Percentiles rank a stretch among this genome's conserved stretches.
These are phyloP conservation scores for Poeciliopsis turneri DNA, from an alignment of 2,797 vertebrate genomes.

Conservation along the genomic window DNA sequence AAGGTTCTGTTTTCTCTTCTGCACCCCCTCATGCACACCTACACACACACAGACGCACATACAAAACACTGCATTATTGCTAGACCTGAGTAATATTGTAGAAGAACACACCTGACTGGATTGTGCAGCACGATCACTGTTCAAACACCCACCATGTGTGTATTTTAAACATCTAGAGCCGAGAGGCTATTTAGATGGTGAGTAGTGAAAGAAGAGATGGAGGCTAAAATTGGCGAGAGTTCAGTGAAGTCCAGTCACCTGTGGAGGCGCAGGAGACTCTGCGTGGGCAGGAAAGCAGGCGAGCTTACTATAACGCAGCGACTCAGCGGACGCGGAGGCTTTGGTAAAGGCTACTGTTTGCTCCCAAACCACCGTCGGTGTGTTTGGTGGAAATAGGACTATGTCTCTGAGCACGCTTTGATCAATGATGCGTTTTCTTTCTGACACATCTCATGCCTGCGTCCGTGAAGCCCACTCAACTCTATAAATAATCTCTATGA, in stretches of 20 bases:
- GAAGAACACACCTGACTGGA: slow-evolving; percentile 43
- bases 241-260: slow-evolving; percentile 69
- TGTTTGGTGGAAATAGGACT: slow-evolving; percentile 54
- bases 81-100: slow-evolving; percentile 32
- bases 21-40: slow-evolving; percentile 23
- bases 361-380: slow-evolving; percentile 29
- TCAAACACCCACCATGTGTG: slow-evolving; percentile 55
- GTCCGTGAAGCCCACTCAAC: slow-evolving; percentile 77
- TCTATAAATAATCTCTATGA: slow-evolving; percentile 79
- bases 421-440: slow-evolving; percentile 75
- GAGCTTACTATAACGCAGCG: slow-evolving; percentile 53
- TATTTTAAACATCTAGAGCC: slow-evolving; percentile 57
- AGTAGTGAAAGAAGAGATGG: slow-evolving; percentile 50
- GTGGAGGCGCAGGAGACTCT: slow-evolving; percentile 63
- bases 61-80: slow-evolving; percentile 9
- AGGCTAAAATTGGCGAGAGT: slow-evolving; percentile 63
- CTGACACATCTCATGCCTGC: slow-evolving; percentile 76
- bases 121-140: slow-evolving; percentile 37
- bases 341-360: slow-evolving; percentile 55
- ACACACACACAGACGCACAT: not conserved
- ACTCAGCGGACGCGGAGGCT: slow-evolving; percentile 34
- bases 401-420: slow-evolving; percentile 62
- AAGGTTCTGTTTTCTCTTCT: slow-evolving; percentile 10
- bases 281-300: slow-evolving; percentile 65
- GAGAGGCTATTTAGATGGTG: slow-evolving; percentile 52